Percentiles rank a stretch among this genome's conserved stretches.
phyloP scores from a whole-genome alignment of 2,797 vertebrate genomes.

The Neostethus bicornis region DNA sequence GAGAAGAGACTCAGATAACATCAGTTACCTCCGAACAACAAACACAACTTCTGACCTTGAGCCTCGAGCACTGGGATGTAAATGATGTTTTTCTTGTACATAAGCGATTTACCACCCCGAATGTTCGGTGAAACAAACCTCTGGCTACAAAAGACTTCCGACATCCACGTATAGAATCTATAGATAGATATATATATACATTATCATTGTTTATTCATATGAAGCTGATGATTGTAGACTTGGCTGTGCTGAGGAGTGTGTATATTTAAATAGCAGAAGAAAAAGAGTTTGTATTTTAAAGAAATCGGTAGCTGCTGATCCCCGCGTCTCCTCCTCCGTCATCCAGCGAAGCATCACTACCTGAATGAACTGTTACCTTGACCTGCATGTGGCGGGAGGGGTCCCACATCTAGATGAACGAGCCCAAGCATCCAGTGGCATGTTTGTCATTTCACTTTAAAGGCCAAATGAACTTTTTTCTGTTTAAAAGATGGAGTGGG shows the following conservation, averaged over 20 bases:
- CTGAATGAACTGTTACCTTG: constrained; percentile 49
- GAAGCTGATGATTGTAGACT: constrained; percentile 84
- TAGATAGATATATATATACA: constrained; percentile 22
- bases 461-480: constrained; percentile 16
- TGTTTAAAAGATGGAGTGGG: constrained; percentile 16
- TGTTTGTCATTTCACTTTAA: constrained; percentile 18
- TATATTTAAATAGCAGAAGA: constrained; percentile 80
- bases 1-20: constrained; percentile 97
- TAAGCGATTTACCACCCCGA: constrained; percentile 85
- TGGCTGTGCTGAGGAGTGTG: constrained; percentile 80
- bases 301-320: constrained; percentile 43
- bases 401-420: constrained; percentile 24
- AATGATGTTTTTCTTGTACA: constrained; percentile 82
- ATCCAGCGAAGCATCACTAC: constrained; percentile 46
- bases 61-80: constrained; percentile 64
- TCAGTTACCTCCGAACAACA: constrained; percentile 21
- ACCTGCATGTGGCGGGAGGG: constrained; percentile 8
- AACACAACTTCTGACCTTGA: constrained; percentile 54
- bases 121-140: constrained; percentile 84
- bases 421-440: constrained; percentile 13
- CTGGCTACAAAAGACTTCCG: constrained; percentile 68
- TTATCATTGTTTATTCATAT: constrained; percentile 74
- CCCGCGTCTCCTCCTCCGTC: constrained; percentile 30
- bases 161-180: constrained; percentile 29
- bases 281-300: constrained; percentile 76